Evolutionary conservation across 1,140 invertebrate genomes (phyloP).

Genomic region (Drosophila obscura): DNA sequence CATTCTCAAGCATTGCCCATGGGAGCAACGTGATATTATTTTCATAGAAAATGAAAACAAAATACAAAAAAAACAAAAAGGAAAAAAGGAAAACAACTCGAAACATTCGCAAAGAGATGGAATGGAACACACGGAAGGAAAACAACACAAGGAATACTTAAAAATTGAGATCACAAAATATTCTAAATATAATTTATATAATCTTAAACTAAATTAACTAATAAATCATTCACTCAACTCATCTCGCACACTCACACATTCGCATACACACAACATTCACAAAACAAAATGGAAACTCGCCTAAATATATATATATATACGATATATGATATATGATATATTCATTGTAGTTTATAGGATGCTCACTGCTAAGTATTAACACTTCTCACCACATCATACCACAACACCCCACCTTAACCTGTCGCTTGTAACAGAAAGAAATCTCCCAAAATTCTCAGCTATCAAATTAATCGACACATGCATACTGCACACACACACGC

Average conservation of each 20-base stretch:
- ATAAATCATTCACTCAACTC: conserved; percentile 17
- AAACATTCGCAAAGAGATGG: conserved; percentile 66
- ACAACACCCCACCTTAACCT: not conserved
- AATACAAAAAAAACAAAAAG: conserved; percentile 21
- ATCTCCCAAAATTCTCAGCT: conserved; percentile 43
- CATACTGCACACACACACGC: not conserved
- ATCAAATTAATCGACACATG: conserved; percentile 7
- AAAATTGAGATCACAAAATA: conserved; percentile 32
- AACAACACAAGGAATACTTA: conserved; percentile 8
- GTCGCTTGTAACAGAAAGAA: conserved; percentile 17
- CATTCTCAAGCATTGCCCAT: conserved; percentile 43
- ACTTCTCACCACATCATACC: conserved; percentile 14
- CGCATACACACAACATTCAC: conserved; percentile 47
- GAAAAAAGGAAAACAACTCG: conserved; percentile 37
- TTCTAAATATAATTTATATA: conserved; percentile 66
- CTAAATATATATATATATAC: conserved; percentile 55
- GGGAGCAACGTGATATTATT: conserved; percentile 73
- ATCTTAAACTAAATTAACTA: conserved; percentile 54
- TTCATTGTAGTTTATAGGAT: conserved; percentile 29
- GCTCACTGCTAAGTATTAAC: conserved; percentile 60
- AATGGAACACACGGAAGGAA: not conserved
- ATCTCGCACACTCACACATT: conserved; percentile 44
- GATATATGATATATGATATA: conserved; percentile 31
- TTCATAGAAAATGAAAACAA: conserved; percentile 70
- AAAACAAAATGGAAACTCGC: conserved; percentile 50